A percentile compares a stretch with the other conserved stretches of the same genome.
Conservation (phyloP, 1,140 invertebrate species). For the Zaprionus ghesquierei region DNA sequence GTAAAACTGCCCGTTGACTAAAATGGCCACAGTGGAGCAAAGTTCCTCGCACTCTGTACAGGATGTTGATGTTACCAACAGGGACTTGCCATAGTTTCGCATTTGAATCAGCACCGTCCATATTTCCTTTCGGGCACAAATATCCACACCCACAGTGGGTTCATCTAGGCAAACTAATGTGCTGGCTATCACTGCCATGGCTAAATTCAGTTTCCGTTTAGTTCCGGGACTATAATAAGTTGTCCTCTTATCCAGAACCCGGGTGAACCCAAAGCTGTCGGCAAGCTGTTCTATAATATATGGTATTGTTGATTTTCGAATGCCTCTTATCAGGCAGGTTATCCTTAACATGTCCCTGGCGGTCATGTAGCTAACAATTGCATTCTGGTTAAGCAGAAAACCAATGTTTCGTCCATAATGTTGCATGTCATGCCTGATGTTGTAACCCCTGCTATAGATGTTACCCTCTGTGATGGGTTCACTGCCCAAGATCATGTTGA, state of each 20-base stretch:
- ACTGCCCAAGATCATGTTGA: conserved; percentile 90
- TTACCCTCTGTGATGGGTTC: conserved; percentile 13
- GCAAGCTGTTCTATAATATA: conserved; percentile 12
- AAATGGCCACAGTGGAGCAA: conserved; percentile 89
- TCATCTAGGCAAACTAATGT: conserved; percentile 93
- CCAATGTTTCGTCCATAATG: conserved; percentile 83
- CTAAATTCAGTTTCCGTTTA: conserved; percentile 92
- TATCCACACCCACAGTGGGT: conserved; percentile 96
- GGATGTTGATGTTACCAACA: conserved; percentile 84
- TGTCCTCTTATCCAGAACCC: conserved; percentile 9
- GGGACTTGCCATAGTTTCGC: conserved; percentile 45
- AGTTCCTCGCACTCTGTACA: conserved; percentile 93
- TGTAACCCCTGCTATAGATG: conserved; percentile 47
- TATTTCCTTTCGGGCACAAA: conserved; percentile 92
- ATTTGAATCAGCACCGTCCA: conserved; percentile 86
- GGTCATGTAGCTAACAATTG: conserved; percentile 84
- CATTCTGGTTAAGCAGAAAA: conserved; percentile 92
- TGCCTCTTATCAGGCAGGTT: conserved; percentile 30
- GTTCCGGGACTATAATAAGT: conserved; percentile 91
- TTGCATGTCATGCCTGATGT: not conserved
- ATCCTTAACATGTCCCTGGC: conserved; percentile 47
- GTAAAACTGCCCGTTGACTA: conserved; percentile 88
- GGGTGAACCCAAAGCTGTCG: conserved; percentile 18
- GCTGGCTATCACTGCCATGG: conserved; percentile 89
- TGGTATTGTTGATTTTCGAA: not conserved